Conservation (phyloP, 2,797 vertebrate genomes). For the Clarias fuscus region DNA sequence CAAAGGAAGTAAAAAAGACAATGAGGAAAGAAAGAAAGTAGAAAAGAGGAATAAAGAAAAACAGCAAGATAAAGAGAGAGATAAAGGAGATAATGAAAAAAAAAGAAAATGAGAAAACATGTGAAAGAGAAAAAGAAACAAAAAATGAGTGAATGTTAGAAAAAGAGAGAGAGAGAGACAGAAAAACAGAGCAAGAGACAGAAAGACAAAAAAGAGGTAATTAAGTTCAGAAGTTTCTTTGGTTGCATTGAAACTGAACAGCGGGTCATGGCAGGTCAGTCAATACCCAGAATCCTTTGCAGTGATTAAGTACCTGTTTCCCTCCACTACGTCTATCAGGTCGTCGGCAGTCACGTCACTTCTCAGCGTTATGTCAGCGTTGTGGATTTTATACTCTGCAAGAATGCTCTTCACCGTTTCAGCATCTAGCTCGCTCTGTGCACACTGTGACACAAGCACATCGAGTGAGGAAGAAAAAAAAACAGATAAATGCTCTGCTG, state of each 20-base stretch:
- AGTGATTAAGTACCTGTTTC: slow-evolving; percentile 84
- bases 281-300: slow-evolving; percentile 8
- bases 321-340: slow-evolving; percentile 98
- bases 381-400: slow-evolving; percentile 97
- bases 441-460: slow-evolving; percentile 75
- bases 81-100: not conserved
- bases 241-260: not conserved
- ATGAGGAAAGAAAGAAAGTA: not conserved
- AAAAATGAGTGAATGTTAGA: not conserved
- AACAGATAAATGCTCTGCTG: not conserved
- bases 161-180: not conserved
- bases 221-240: not conserved
- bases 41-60: not conserved
- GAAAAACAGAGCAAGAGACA: not conserved
- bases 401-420: slow-evolving; percentile 97
- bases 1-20: not conserved
- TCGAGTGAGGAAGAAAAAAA: not conserved
- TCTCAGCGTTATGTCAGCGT: slow-evolving; percentile 93
- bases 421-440: slow-evolving; percentile 87
- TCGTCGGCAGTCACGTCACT: slow-evolving; percentile 94
- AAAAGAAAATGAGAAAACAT: not conserved
- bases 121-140: not conserved
- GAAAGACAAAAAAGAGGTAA: not conserved
- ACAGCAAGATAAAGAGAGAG: not conserved
- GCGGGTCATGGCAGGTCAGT: not conserved